phyloP scores from a whole-genome alignment of 2,888 invertebrate species.

The Vanessa cardui region DNA sequence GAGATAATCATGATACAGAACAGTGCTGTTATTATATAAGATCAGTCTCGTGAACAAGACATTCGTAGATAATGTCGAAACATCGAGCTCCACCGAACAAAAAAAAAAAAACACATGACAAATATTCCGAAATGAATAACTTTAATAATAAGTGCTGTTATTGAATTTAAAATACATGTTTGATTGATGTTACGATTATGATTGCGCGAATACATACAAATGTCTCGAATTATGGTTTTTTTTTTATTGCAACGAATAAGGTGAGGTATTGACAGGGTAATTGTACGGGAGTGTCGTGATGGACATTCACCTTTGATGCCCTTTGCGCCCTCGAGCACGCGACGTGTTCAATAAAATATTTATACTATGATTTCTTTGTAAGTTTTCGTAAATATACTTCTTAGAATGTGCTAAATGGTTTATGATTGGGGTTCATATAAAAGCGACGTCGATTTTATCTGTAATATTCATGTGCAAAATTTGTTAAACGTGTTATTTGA shows the following conservation, averaged over 20 bases:
- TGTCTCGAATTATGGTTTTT: constrained; percentile 4
- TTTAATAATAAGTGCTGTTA: no score
- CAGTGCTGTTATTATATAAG: no score
- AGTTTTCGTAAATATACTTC: constrained; percentile 14
- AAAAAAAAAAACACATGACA: no score
- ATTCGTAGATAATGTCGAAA: no score
- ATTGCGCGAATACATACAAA: background rate
- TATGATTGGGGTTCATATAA: background rate
- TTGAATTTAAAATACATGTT: background rate
- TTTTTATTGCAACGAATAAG: constrained; percentile 21
- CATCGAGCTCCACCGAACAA: no score
- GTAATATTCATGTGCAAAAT: no score
- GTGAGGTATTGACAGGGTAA: constrained; percentile 33
- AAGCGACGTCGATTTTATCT: background rate
- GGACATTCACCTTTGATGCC: constrained; percentile 62
- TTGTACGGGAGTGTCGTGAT: constrained; percentile 47
- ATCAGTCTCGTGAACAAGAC: no score
- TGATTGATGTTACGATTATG: background rate
- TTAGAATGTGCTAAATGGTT: constrained; percentile 12
- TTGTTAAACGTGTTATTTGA: no score
- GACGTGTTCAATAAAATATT: constrained; percentile 29
- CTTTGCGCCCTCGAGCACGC: constrained; percentile 46
- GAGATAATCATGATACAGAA: no score
- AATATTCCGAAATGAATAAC: no score
- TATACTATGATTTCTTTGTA: constrained; percentile 14